phyloP scores from a whole-genome alignment of 1,140 invertebrate species.

The Anastrepha ludens region DNA sequence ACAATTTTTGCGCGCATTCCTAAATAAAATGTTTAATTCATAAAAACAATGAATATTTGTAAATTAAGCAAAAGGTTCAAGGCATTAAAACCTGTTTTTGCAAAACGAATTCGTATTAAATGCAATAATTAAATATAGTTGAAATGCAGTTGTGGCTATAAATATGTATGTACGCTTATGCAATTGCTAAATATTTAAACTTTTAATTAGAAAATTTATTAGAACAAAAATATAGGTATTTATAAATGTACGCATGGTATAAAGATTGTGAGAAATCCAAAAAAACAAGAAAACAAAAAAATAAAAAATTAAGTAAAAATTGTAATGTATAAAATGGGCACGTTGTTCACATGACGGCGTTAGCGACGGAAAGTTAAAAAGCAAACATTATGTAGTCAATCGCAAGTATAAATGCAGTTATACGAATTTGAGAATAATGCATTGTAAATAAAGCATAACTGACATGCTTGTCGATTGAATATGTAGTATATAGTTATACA shows the following conservation, averaged over 20 bases:
- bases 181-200: background rate
- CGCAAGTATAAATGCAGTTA: constrained; percentile 71
- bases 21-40: background rate
- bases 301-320: background rate
- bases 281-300: background rate
- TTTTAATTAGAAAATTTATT: background rate
- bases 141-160: background rate
- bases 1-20: constrained; percentile 51
- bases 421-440: constrained; percentile 57
- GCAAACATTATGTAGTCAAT: constrained; percentile 68
- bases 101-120: constrained; percentile 22
- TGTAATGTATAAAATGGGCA: constrained; percentile 3
- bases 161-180: background rate
- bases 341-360: background rate
- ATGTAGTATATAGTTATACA: constrained; percentile 52
- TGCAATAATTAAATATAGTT: constrained; percentile 38
- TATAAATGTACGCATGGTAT: background rate
- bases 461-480: constrained; percentile 71
- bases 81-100: background rate
- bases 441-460: constrained; percentile 70
- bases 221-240: background rate
- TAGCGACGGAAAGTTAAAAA: constrained; percentile 60
- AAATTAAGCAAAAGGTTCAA: constrained; percentile 4
- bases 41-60: constrained; percentile 37
- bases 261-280: background rate